Base-by-base conservation (phyloP, 2,888 invertebrate species). In the Dynastes hyllus region DNA sequence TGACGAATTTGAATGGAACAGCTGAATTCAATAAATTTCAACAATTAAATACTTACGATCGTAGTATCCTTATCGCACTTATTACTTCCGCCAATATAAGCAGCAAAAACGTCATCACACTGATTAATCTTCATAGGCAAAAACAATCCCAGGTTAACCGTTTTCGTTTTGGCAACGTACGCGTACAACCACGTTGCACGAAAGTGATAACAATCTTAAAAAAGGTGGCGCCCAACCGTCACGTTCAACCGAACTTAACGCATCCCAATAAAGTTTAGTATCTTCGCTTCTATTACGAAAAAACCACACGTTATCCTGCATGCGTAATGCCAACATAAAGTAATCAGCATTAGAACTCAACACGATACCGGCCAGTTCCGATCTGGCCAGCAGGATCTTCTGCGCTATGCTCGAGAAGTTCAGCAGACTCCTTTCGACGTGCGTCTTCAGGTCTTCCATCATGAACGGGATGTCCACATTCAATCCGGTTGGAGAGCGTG, bases 21-120 rank as follows among this genome's bases (percentile, higher is more conserved):
- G 32, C 32, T 5, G 5, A 32, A 32, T 32, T 5, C 4, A 4
- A 4, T 32, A 32, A 4, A 5, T 5, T 0, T 5, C 5, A 2
- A 32, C 4, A 32, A 32, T 32, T 5, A 32, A 32, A 32, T 50
- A 85, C 87, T 88, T 84, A 89, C 91, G 86, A 87, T 85, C 37
- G 92, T 92, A 27, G 91, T 90, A 80, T 90, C 88, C 32, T 86
- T 86, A 82, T 91, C 90, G 85, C 92, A 94, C 86, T 90, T 91
- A 85, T 93, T 92, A n/a, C 90, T 90, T 37, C 92, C 93, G 50
- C 93, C 93, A 84, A 95, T 93, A 85, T 94, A 92, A 79, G 93
- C 92, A 83, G 92, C 90, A 87, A 94, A 91, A 40, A 91, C 90
- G 80, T 92, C 92, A 85, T 94, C 94, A 88, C 96, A 96, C 81